Evolutionary conservation across 2,113 vertebrate genomes (phyloP).

Genomic region (Xenopus borealis): DNA sequence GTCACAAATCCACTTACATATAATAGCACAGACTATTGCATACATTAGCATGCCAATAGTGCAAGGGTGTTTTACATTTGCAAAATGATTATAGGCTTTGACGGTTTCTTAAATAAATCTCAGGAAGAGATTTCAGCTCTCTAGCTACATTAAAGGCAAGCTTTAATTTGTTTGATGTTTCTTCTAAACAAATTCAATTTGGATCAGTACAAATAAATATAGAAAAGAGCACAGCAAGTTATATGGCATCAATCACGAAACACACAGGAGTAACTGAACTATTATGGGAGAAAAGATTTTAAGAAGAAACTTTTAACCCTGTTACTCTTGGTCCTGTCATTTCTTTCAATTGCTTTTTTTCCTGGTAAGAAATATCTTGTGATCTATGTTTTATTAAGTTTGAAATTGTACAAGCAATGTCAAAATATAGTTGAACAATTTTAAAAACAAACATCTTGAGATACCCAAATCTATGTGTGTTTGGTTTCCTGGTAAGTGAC

Average conservation of each 20-base stretch:
- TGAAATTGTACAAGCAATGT: too few species aligned
- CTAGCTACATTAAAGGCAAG: constrained; percentile 26
- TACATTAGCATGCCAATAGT: too few species aligned
- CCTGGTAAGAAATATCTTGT: neutral
- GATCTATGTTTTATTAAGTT: neutral
- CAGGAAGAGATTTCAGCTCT: neutral
- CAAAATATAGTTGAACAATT: too few species aligned
- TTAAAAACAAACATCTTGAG: too few species aligned
- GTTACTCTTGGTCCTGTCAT: neutral
- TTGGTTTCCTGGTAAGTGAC: too few species aligned
- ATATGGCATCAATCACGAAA: constrained; percentile 24
- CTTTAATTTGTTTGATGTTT: constrained; percentile 30
- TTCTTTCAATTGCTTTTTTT: neutral
- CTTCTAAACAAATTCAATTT: constrained; percentile 39
- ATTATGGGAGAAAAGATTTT: constrained; percentile 4
- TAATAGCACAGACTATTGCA: too few species aligned
- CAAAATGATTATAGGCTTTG: neutral
- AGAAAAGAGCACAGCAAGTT: constrained; percentile 23
- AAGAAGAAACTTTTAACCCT: too few species aligned
- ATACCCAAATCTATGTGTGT: too few species aligned
- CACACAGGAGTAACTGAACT: constrained; percentile 25
- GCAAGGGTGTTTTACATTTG: too few species aligned
- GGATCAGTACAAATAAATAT: constrained; percentile 27
- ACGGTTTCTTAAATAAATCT: constrained; percentile 4
- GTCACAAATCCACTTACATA: too few species aligned